phyloP scores from a whole-genome alignment of 2,888 invertebrate genomes.

The Laothoe populi region DNA sequence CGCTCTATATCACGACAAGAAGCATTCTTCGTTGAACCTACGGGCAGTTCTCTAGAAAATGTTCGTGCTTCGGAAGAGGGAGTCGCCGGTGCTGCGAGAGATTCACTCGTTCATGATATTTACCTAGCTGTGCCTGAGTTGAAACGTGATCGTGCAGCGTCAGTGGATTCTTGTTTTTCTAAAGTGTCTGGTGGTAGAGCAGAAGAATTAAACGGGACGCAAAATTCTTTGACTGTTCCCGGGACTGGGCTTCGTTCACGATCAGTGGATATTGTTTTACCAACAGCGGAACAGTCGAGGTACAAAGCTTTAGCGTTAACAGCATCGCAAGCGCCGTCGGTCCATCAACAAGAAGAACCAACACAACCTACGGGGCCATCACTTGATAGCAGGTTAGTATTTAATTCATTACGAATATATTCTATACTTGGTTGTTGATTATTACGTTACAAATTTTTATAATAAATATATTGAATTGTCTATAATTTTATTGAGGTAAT shows the following conservation, averaged over 20 bases:
- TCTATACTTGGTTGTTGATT: neutral
- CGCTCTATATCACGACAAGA: conserved; percentile 93
- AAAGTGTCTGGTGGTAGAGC: conserved; percentile 90
- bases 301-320: conserved; percentile 93
- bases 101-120: conserved; percentile 87
- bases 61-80: conserved; percentile 84
- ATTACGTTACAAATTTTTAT: neutral
- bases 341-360: conserved; percentile 52
- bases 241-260: conserved; percentile 90
- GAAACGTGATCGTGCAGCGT: conserved; percentile 93
- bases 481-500: neutral
- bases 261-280: conserved; percentile 94
- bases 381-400: conserved; percentile 68
- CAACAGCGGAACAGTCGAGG: conserved; percentile 92
- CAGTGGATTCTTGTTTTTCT: conserved; percentile 94
- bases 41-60: conserved; percentile 89
- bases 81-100: conserved; percentile 61
- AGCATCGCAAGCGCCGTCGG: conserved; percentile 71
- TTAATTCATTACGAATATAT: neutral
- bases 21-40: conserved; percentile 91
- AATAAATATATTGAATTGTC: neutral
- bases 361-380: conserved; percentile 47
- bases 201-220: conserved; percentile 87
- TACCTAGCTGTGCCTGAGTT: conserved; percentile 93
- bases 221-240: conserved; percentile 88